These are phyloP conservation scores for Clavelina lepadiformis DNA, from an alignment of 23 tunicate species.

Conservation along the genomic window DNA sequence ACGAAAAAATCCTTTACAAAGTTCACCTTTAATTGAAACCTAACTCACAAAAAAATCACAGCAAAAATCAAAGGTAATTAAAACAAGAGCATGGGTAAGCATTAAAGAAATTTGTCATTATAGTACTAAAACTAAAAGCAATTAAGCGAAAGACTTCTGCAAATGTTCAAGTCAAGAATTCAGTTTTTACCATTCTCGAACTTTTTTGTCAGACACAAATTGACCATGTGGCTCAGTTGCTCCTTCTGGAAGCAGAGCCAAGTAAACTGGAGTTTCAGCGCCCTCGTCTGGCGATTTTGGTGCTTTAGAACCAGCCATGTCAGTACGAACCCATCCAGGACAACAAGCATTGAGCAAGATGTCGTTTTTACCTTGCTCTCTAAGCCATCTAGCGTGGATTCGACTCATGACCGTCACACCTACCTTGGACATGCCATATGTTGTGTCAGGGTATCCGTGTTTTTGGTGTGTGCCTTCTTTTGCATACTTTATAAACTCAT, in stretches of 20 bases:
- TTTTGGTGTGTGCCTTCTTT: constrained; percentile 21
- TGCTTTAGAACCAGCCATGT: constrained; percentile 75
- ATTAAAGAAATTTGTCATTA: too few relatives aligned
- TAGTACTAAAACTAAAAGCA: too few relatives aligned
- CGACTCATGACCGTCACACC: constrained; percentile 52
- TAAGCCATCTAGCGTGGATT: constrained; percentile 32
- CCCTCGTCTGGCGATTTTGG: constrained; percentile 56
- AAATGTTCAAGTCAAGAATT: background rate
- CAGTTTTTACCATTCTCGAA: constrained; percentile 42
- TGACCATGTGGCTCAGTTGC: constrained; percentile 67
- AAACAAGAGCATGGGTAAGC: too few relatives aligned
- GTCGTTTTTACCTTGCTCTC: constrained; percentile 58
- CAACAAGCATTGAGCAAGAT: constrained; percentile 69
- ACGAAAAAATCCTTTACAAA: too few relatives aligned
- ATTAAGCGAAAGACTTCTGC: background rate
- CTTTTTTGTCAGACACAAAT: constrained; percentile 25
- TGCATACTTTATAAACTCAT: constrained; percentile 39
- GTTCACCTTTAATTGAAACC: too few relatives aligned
- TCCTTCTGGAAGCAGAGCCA: constrained; percentile 71
- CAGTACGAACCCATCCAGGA: constrained; percentile 88
- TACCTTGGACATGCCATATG: constrained; percentile 53
- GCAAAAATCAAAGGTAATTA: too few relatives aligned
- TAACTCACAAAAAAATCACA: too few relatives aligned
- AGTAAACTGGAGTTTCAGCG: constrained; percentile 47
- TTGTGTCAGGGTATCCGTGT: constrained; percentile 30